These are phyloP conservation scores for Neuroterus valhalla DNA, from an alignment of 1,140 invertebrate genomes.

Conservation along the genomic window DNA sequence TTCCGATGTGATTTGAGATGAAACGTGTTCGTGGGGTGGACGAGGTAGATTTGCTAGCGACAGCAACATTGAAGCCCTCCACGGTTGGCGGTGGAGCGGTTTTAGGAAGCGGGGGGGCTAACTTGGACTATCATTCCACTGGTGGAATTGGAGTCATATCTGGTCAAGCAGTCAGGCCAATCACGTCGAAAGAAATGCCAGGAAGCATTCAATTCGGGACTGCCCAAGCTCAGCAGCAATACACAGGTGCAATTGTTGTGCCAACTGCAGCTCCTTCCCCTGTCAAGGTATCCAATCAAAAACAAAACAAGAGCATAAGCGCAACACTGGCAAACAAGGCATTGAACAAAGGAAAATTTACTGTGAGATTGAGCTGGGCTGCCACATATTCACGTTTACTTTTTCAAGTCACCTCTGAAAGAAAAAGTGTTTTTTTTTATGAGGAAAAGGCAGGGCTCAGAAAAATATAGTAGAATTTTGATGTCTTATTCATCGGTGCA, in stretches of 20 bases:
- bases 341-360: no score
- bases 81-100: conserved; percentile 61
- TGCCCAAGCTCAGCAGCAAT: conserved; percentile 71
- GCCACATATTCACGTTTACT: no score
- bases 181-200: conserved; percentile 73
- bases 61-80: conserved; percentile 71
- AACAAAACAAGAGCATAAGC: conserved; percentile 16
- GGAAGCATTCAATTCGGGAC: conserved; percentile 72
- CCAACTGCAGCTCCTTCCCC: conserved; percentile 69
- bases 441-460: no score
- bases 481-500: no score
- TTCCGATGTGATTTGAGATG: conserved; percentile 80
- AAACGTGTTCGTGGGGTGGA: conserved; percentile 79
- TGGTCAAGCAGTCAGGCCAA: conserved; percentile 70
- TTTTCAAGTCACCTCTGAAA: no score
- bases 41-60: conserved; percentile 76
- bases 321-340: background rate
- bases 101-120: conserved; percentile 62
- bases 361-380: no score
- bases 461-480: no score
- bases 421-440: no score
- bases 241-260: conserved; percentile 72
- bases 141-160: conserved; percentile 70
- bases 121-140: conserved; percentile 65
- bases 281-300: conserved; percentile 62